These are phyloP conservation scores for Silurus meridionalis DNA, from an alignment of 2,113 vertebrate genomes.

Conservation along the genomic window DNA sequence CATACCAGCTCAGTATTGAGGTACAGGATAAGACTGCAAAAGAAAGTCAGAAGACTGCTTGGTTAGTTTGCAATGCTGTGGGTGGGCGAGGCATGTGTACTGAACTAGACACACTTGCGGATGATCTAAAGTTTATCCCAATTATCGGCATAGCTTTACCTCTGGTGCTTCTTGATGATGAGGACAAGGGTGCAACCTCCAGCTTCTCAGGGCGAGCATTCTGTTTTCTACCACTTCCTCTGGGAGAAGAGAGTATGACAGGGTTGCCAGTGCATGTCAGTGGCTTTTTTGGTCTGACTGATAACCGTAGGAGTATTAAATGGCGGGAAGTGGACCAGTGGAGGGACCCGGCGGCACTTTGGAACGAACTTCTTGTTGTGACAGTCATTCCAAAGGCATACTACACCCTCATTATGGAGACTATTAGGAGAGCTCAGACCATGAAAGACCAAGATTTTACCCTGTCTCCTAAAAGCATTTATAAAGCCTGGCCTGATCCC, in stretches of 20 bases:
- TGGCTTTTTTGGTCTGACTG: slow-evolving; percentile 96
- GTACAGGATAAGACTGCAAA: slow-evolving; percentile 82
- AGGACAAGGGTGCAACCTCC: slow-evolving; percentile 76
- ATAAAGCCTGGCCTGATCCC: slow-evolving; percentile 87
- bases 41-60: slow-evolving; percentile 83
- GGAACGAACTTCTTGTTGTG: slow-evolving; percentile 91
- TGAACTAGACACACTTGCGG: slow-evolving; percentile 88
- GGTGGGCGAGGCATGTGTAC: slow-evolving; percentile 88
- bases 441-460: slow-evolving; percentile 82
- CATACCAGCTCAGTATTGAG: slow-evolving; percentile 86
- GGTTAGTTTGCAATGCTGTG: slow-evolving; percentile 94
- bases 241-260: slow-evolving; percentile 92
- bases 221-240: slow-evolving; percentile 95
- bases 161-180: slow-evolving; percentile 71
- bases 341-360: slow-evolving; percentile 93
- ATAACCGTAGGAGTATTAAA: slow-evolving; percentile 97
- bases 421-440: slow-evolving; percentile 80
- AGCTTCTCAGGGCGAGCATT: slow-evolving; percentile 91
- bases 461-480: slow-evolving; percentile 78
- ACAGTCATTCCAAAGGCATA: slow-evolving; percentile 90
- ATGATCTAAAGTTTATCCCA: slow-evolving; percentile 93
- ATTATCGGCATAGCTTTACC: slow-evolving; percentile 89
- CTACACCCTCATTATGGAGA: slow-evolving; percentile 84
- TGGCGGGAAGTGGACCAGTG: slow-evolving; percentile 97
- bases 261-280: slow-evolving; percentile 97